Evolutionary conservation across 1,140 invertebrate species (phyloP), one percentile per base, ranked within the genome.

Genomic region (Maconellicoccus hirsutus): DNA sequence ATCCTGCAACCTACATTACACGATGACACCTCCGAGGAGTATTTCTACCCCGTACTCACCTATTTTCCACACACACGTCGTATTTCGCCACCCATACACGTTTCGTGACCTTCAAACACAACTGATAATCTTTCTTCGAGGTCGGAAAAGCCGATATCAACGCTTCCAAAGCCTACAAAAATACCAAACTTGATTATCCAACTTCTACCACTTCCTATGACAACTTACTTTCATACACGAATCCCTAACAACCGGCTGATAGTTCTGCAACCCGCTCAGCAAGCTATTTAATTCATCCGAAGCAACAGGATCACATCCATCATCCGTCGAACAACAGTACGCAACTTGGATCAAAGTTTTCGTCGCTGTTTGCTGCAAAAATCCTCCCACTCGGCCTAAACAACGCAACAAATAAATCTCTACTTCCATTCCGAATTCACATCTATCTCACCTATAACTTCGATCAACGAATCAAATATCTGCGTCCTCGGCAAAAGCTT

Each of bases 41-140:
- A n/a, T n/a, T n/a, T n/a, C n/a, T 61, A 42, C 42, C 6, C 70
- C 16, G 1, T 72, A 74, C 77, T 78, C 73, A 85, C 83, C 82
- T 82, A 75, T 90, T 91, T 72, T 88, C 86, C 33, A 86, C 83
- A 19, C 80, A 81, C 8, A 86, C 79, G 79, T 94, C 91, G 76
- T 87, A 91, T 71, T 84, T 87, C 0, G 90, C 86, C 42, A 94
- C 84, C 86, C 90, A 93, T 6, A 93, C 81, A 61, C 90, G 81
- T 72, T 86, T 85, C 7, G 84, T 86, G 1, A 96, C 79, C 16
- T 81, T 77, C 12, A 89, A 78, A 0, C 83, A 81, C 52, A 86
- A 81, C 12, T 84, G 80, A 73, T 81, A 79, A 77, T 87, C 79
- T 73, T 83, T 81, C 69, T 87, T 84, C 66, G 86, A 82, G 14